Evolutionary conservation across 2,113 vertebrate genomes (phyloP), one percentile per base, ranked within the genome.

Genomic region (Butorides virescens): DNA sequence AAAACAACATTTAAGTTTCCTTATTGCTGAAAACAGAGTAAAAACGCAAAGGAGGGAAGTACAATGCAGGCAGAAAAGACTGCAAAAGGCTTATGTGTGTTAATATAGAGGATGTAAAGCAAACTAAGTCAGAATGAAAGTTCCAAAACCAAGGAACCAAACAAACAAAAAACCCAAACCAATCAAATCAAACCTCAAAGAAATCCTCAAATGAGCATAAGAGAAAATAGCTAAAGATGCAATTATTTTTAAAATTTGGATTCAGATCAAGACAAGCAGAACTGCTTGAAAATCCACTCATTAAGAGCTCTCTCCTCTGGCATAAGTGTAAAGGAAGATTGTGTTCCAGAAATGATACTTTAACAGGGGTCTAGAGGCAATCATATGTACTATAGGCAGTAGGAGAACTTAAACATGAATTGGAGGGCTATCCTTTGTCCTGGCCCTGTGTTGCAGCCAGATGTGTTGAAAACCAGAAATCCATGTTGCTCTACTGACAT

Each of bases 101-200:
- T 56, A 50, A 65, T 50, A 29, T 0, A 65, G 6, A 3, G 1
- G 13, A 42, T 42, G 5, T 37, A 70, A 52, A 77, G 3, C 6
- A 65, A 50, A 39, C 3, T 39, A 49, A 72, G 5, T 34, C 30
- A 72, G 4, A 16, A 36, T 7, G 23, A 59, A 68, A 72, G 15
- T 53, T 39, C 29, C 8, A 70, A 32, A 90, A 66, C 2, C 3
- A 86, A 68, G 2, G 5, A 50, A 53, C 23, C 15, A 36, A 70
- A 3, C 7, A 67, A 44, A 30, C 26, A 46, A 47, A 47, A 85
- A 66, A 55, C 0, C 3, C 19, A 76, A n/a, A 15, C 0, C 2
- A 25, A 46, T 13, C 12, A 88, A 73, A 66, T 1, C 2, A 78
- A 66, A 70, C 6, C 14, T 82, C 29, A 71, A 13, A 63, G 32